Base-by-base conservation (phyloP, 1,140 invertebrate genomes). In the Acromyrmex charruanus region DNA sequence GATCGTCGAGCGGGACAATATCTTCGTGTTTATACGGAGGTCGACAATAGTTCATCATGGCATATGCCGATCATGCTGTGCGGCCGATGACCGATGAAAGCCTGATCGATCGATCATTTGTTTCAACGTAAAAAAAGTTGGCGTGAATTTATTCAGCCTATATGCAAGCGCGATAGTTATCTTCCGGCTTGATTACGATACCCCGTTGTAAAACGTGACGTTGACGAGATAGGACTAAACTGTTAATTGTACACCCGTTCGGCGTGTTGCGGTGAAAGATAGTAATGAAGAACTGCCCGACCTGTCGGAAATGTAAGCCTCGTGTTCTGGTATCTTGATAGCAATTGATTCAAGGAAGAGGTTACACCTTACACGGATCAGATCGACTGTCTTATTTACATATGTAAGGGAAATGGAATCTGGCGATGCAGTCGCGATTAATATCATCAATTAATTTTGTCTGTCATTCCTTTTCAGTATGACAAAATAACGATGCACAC, bases 51-150 rank as follows among this genome's bases (percentile, higher is more conserved):
- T 61, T 59, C 18, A 74, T 84, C 28, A 25, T 35, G 61, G 69
- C 86, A 44, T 44, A 49, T 63, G 55, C n/a, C 65, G 65, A 69
- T 71, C 68, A 71, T 12, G 10, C 51, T 14, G 21, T 3, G 14
- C 12, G 16, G 14, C 12, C 66, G 65, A 59, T 87, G 77, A 74
- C 51, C 55, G 59, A 89, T 88, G 74, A 80, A 79, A 61, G 63
- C 39, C 9, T 53, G 66, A 89, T 88, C 85, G 71, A 88, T 80
- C 65, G 81, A 66, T 39, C 74, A 53, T 49, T 88, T 59, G 49
- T 86, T 80, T 88, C 51, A 59, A 49, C 55, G 25, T 44, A 2
- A 9, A 6, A 82, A 61, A 74, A 21, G 39, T 59, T 31, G 80
- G 7, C 21, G 39, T 18, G 31, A 49, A 74, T 74, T 61, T 61